Base-by-base conservation (phyloP, 2,888 invertebrate genomes). In the Standfussiana lucernea region DNA sequence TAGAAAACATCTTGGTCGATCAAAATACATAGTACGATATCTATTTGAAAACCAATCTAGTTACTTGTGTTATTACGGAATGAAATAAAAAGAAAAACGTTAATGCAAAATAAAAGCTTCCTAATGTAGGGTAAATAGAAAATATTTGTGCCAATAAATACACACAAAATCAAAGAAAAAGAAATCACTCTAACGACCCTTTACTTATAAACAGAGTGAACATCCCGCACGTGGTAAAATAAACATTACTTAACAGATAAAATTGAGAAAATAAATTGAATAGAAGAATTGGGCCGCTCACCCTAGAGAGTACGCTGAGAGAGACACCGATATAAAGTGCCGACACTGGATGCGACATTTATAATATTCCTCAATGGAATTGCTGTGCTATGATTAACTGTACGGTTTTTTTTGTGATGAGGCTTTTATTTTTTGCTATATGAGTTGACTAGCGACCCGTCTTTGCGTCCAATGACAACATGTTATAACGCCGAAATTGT, bases 201-300 rank as follows among this genome's bases (percentile, higher is more conserved):
- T 56, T 68, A 28, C 42, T 21, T 37, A 62, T 18, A n/a, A 67
- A 66, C 61, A 69, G 72, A 65, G 53, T n/a, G n/a, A 75, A 65
- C 40, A 72, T 65, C 40, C 47, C 13, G 37, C 32, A 77, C 62
- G 64, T 82, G 68, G 40, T 77, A 75, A 80, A 78, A 78, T 75
- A 79, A 79, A 84, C 68, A 86, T 79, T 79, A 79, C 69, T 79
- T 76, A 47, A 65, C 71, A 74, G 64, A 80, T 75, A 65, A 84
- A 78, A 86, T 72, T 72, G 73, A 77, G 62, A 64, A 80, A 78
- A 86, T 88, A 82, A 78, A 86, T 86, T 82, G 69, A 72, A 77
- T 69, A 77, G 65, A 75, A 35, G 73, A 86, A 85, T 77, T 83
- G 79, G 85, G 75, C 76, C 76, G 66, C 40, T 62, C 67, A 61